Evolutionary conservation across 2,797 vertebrate species (phyloP), one percentile per base, ranked within the genome.

Genomic region (Epinephelus malabaricus): DNA sequence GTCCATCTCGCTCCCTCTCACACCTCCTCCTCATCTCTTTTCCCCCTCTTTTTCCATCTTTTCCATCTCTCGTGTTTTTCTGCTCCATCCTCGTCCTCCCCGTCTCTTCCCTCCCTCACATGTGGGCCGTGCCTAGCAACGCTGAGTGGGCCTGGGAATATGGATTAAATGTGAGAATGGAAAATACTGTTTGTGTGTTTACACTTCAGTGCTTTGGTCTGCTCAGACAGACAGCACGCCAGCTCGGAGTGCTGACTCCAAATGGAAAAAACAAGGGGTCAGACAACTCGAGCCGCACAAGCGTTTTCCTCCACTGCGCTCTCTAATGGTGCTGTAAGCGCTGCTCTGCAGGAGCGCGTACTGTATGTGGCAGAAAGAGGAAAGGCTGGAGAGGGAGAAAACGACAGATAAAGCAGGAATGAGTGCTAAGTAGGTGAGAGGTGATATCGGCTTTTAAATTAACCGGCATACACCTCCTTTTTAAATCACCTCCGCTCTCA

Each of bases 131-230:
- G 86, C 79, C 74, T 81, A 76, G 87, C 84, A 89, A 84, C 64
- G 51, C 71, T 10, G 7, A 84, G 63, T 49, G 58, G 73, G 65
- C 74, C 79, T 88, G 92, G 90, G 89, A 91, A 86, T 92, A 91
- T 87, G 92, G 92, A 93, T 94, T 92, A 93, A 91, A 91, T 89
- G 86, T 69, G 86, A 89, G 89, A 92, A 89, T 86, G 88, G 88
- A 91, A 93, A 94, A 89, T 72, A 86, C 69, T 88, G 92, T 91
- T 91, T 89, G 84, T 83, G 88, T 89, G 84, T 94, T 93, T 90
- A 93, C 89, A 93, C 89, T 91, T 77, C 86, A 72, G 81, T 82
- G 91, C 88, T 85, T 65, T 75, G 71, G 76, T 90, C 81, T 66
- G 70, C 72, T 70, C 79, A 82, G 70, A 83, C 66, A 88, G 87